Percentiles rank a stretch among this genome's conserved stretches.
Evolutionary conservation across 2,113 vertebrate species (phyloP).

Genomic region (Choloepus hoffmanni): DNA sequence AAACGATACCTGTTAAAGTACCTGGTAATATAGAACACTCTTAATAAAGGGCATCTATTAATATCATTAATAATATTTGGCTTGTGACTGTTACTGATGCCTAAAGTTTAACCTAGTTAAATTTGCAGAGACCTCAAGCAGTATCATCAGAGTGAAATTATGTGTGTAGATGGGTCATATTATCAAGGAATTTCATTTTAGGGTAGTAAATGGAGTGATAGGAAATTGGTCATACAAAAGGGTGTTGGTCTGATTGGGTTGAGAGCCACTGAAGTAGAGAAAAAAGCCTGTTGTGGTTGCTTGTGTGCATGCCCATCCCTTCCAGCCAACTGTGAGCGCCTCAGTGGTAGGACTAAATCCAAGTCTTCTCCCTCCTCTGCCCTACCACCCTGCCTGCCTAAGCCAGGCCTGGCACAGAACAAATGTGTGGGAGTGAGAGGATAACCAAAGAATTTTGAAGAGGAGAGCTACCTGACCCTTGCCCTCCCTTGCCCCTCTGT

Average conservation of each 20-base stretch:
- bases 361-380: neutral
- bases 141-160: conserved; percentile 15
- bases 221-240: neutral
- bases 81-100: neutral
- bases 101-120: neutral
- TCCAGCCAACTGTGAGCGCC: neutral
- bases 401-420: neutral
- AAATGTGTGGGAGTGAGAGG: neutral
- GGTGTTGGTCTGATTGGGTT: neutral
- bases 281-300: neutral
- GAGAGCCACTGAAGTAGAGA: neutral
- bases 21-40: neutral
- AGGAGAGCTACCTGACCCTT: neutral
- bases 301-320: neutral
- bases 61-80: conserved; percentile 8
- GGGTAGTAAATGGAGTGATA: neutral
- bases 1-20: neutral
- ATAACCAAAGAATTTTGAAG: conserved; percentile 1
- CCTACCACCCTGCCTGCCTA: neutral
- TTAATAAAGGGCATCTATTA: neutral
- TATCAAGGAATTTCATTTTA: conserved; percentile 49
- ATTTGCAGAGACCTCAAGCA: neutral
- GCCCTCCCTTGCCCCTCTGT: neutral
- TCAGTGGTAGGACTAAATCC: neutral
- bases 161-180: neutral